Conservation (phyloP, 2,888 invertebrate species). For the Patella pellucida region DNA sequence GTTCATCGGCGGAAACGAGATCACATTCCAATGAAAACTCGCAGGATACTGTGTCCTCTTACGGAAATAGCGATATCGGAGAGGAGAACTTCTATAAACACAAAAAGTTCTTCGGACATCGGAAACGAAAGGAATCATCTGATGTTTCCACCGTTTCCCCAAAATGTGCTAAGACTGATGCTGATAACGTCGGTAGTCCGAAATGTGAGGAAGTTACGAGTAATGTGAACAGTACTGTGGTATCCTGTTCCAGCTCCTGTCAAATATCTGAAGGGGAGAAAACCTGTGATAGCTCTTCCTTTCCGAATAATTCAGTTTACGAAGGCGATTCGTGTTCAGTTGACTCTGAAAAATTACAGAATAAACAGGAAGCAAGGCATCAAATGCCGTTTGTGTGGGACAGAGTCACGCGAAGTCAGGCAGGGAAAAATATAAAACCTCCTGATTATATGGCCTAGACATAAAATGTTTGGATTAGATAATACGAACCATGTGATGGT, state of each 20-base stretch:
- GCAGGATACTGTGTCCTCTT: conserved; percentile 19
- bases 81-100: conserved; percentile 49
- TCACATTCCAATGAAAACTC: conserved; percentile 19
- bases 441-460: conserved; percentile 19
- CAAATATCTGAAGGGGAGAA: not conserved
- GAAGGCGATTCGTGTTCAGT: not conserved
- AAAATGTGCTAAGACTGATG: conserved; percentile 20
- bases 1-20: conserved; percentile 26
- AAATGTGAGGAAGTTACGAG: not conserved
- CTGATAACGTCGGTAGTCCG: not conserved
- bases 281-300: not conserved
- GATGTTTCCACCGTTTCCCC: conserved; percentile 19
- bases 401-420: conserved; percentile 53
- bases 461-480: too few relatives aligned
- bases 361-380: conserved; percentile 34
- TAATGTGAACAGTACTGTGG: not conserved
- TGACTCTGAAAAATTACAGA: not conserved
- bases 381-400: conserved; percentile 56
- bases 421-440: conserved; percentile 40
- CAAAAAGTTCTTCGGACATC: conserved; percentile 56
- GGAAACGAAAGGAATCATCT: conserved; percentile 38
- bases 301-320: not conserved
- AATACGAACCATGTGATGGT: too few relatives aligned
- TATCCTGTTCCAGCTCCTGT: not conserved
- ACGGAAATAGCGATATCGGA: conserved; percentile 32